phyloP scores from a whole-genome alignment of 2,797 vertebrate genomes.

The Mionectes olivaceus region DNA sequence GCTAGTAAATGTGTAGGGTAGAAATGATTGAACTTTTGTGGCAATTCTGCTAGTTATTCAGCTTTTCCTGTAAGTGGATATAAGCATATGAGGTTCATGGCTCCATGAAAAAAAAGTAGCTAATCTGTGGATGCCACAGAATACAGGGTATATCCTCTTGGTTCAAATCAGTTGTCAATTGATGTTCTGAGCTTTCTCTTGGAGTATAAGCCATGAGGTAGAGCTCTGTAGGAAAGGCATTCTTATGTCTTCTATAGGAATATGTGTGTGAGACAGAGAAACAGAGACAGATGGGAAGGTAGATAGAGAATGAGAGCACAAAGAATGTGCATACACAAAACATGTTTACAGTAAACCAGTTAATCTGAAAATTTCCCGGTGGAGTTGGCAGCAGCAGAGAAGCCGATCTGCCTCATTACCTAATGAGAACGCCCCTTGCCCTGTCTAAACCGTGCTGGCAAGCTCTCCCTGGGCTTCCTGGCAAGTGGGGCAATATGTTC shows the following conservation, averaged over 20 bases:
- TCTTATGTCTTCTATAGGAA: background rate
- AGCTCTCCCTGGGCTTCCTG: background rate
- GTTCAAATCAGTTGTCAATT: background rate
- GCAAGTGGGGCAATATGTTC: background rate
- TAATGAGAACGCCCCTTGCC: background rate
- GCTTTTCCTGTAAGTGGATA: background rate
- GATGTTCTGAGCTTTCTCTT: background rate
- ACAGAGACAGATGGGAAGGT: background rate
- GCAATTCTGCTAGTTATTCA: background rate
- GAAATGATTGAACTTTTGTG: background rate
- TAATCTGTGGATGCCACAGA: background rate
- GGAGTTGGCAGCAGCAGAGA: background rate
- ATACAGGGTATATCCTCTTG: accelerated
- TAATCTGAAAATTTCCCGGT: background rate
- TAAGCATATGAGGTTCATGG: background rate
- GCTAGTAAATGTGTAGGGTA: background rate
- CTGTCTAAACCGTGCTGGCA: background rate
- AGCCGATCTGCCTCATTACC: background rate
- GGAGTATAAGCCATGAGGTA: background rate
- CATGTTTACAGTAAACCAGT: background rate
- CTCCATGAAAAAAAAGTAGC: background rate
- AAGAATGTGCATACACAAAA: background rate
- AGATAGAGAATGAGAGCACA: background rate
- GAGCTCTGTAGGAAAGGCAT: background rate
- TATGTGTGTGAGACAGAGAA: background rate